Evolutionary conservation across 1,140 invertebrate genomes (phyloP).

Genomic region (Agrypnia vestita): DNA sequence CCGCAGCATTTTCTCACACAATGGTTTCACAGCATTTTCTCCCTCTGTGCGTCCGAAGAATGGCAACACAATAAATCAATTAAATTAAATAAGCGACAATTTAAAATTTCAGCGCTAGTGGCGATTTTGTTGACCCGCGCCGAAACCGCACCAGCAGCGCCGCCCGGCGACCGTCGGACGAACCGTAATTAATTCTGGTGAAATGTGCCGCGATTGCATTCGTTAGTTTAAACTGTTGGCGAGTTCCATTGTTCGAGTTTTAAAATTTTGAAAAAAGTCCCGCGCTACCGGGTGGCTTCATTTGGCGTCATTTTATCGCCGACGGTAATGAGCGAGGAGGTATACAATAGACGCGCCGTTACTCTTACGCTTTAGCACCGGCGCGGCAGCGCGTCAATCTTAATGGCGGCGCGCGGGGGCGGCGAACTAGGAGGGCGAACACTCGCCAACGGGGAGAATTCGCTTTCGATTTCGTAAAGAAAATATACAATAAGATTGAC

Average conservation of each 20-base stretch:
- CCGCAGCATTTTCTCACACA: too few species aligned
- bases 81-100: conserved; percentile 24
- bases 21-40: conserved; percentile 12
- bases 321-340: conserved; percentile 38
- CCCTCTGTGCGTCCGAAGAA: background rate
- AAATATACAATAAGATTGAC: too few species aligned
- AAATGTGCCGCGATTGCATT: conserved; percentile 49
- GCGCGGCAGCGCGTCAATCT: too few species aligned
- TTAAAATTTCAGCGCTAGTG: conserved; percentile 17
- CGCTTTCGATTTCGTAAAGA: too few species aligned
- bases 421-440: background rate
- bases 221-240: conserved; percentile 44
- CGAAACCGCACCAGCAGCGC: conserved; percentile 5
- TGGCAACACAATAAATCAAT: conserved; percentile 31
- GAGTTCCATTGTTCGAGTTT: conserved; percentile 37
- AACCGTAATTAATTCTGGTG: conserved; percentile 41
- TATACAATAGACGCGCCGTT: conserved; percentile 21
- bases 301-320: conserved; percentile 43
- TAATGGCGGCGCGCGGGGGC: background rate
- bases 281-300: background rate
- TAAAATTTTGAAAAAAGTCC: conserved; percentile 23
- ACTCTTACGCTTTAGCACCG: too few species aligned
- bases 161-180: conserved; percentile 1
- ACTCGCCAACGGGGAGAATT: background rate
- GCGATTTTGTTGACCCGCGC: conserved; percentile 23